Percentiles rank a stretch among this genome's conserved stretches.
Evolutionary conservation across 2,888 invertebrate genomes (phyloP).

Genomic region (Phymatocera aterrima): DNA sequence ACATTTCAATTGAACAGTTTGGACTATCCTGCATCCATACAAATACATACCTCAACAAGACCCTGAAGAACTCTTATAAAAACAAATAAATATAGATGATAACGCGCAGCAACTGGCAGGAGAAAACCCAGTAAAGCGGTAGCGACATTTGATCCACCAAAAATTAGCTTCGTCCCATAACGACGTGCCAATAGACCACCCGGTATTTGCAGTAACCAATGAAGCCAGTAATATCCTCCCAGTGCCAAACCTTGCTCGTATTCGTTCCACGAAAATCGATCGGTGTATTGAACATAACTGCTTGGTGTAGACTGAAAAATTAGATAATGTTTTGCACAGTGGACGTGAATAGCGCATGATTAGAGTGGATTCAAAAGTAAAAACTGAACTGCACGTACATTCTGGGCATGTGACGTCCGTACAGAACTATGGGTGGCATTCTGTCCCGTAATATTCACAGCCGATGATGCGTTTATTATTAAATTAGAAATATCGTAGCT

Average conservation of each 20-base stretch:
- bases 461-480: constrained; percentile 40
- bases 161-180: constrained; percentile 85
- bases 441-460: constrained; percentile 21
- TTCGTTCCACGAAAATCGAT: constrained; percentile 80
- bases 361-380: neutral
- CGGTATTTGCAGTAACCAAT: constrained; percentile 84
- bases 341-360: neutral
- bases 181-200: constrained; percentile 83
- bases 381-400: constrained; percentile 42
- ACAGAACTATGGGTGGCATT: neutral
- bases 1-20: too few relatives aligned
- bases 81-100: constrained; percentile 78
- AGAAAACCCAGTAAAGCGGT: constrained; percentile 81
- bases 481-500: constrained; percentile 27
- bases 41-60: constrained; percentile 79
- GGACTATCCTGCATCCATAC: too few relatives aligned
- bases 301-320: neutral
- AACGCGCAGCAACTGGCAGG: constrained; percentile 80
- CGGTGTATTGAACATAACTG: constrained; percentile 51
- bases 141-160: constrained; percentile 81
- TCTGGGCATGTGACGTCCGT: neutral
- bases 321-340: neutral
- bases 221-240: constrained; percentile 85
- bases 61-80: constrained; percentile 82
- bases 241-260: constrained; percentile 80